Base-by-base conservation (phyloP, 2,113 vertebrate genomes). In the Etheostoma cragini region DNA sequence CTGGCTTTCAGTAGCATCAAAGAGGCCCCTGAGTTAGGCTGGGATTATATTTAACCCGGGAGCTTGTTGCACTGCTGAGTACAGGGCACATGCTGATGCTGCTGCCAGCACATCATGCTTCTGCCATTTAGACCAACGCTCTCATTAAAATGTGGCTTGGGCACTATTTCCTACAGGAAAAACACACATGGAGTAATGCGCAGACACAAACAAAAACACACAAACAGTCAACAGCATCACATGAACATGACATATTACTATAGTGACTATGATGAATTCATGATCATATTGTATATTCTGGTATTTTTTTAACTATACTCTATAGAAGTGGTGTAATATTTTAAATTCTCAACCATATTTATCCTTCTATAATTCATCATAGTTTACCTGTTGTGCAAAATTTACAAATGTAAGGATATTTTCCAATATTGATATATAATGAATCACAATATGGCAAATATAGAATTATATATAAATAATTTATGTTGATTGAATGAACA, bases 1-100 rank as follows among this genome's bases (percentile, higher is more conserved):
- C 90, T 94, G 93, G 83, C 85, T 94, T 94, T 89, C 89, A 93
- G 89, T 91, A 85, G 91, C 92, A 94, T 94, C 92, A 94, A 93
- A 94, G 93, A 76, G 87, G 91, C 86, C 89, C 87, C 85, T 45
- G 80, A 91, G 91, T 94, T 93, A 93, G 81, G 72, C 84, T 60
- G 78, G 88, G 91, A 93, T 94, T 93, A 94, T 93, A 91, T 94
- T 94, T 93, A 95, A 94, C 91, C 89, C 75, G 26, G 54, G 67
- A 87, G 87, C 70, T 76, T 82, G 88, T 88, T 87, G 87, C 75
- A 26, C 65, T 72, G 72, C 47, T 72, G 89, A 88, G 76, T 73
- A 81, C 82, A 87, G 86, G 88, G 89, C 77, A 83, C 71, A 83
- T 81, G 80, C 71, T 84, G 84, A 63, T 78, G 78, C 82, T 82